A percentile compares a stretch with the other conserved stretches of the same genome.
Conservation (phyloP, 2,797 vertebrate genomes). For the Clarias fuscus region DNA sequence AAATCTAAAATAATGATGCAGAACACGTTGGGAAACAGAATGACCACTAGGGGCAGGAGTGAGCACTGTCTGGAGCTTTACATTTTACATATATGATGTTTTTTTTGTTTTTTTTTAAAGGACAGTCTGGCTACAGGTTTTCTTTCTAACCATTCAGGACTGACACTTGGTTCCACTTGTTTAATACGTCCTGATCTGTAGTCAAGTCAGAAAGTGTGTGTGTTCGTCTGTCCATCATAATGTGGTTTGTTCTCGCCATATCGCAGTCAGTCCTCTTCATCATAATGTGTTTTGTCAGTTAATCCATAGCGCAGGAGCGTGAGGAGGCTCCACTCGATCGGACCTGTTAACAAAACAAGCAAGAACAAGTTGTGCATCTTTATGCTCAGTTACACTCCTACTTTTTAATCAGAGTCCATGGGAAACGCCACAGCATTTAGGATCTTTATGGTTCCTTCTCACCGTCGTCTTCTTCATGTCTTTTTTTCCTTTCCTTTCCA, state of each 20-base stretch:
- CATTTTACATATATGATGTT: background rate
- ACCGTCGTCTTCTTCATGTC: background rate
- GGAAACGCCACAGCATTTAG: background rate
- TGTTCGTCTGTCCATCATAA: background rate
- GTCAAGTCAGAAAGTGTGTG: background rate
- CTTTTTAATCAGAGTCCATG: slow-evolving; percentile 47
- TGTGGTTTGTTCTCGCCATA: background rate
- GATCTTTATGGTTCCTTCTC: slow-evolving; percentile 17
- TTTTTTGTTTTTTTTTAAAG: background rate
- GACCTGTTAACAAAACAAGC: slow-evolving; percentile 62
- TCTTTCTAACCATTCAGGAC: background rate
- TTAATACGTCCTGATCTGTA: background rate
- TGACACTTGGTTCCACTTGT: background rate
- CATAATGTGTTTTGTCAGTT: slow-evolving; percentile 54
- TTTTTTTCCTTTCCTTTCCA: background rate
- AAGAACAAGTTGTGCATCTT: background rate
- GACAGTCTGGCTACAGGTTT: background rate
- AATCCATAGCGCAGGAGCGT: slow-evolving; percentile 61
- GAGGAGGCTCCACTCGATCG: slow-evolving; percentile 66
- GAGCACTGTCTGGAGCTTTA: slow-evolving; percentile 14
- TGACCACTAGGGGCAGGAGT: background rate
- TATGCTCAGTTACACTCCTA: background rate
- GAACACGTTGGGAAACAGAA: slow-evolving; percentile 20
- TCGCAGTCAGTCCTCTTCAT: slow-evolving; percentile 65
- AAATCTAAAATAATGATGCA: background rate